Conservation (phyloP, 2,888 invertebrate species). For the Megalurothrips usitatus region DNA sequence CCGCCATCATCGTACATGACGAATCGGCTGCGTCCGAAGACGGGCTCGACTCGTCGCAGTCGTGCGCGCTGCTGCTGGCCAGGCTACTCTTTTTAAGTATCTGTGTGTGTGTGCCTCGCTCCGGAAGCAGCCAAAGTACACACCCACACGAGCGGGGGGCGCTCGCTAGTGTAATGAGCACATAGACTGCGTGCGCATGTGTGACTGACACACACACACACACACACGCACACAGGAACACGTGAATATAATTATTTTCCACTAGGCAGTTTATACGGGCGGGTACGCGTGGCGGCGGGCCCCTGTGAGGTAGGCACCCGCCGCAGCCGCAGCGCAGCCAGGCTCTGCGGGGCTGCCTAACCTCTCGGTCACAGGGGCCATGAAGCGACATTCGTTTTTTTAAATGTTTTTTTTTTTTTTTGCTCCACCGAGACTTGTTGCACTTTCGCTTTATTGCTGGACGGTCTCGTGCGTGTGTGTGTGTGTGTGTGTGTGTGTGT, state of each 20-base stretch:
- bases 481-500: no score
- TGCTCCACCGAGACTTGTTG: no score
- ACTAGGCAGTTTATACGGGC: not conserved
- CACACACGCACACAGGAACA: not conserved
- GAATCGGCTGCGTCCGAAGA: no score
- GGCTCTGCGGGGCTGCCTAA: not conserved
- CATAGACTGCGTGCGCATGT: not conserved
- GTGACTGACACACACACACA: not conserved
- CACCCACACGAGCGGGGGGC: not conserved
- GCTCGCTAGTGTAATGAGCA: not conserved
- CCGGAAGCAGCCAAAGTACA: not conserved
- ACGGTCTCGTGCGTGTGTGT: no score
- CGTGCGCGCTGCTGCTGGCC: not conserved
- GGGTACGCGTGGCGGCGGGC: no score
- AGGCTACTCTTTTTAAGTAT: no score
- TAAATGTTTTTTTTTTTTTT: not conserved
- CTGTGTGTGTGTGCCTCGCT: not conserved
- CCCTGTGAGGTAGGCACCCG: no score
- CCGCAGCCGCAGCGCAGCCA: no score
- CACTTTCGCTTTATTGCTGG: no score
- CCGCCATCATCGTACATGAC: no score
- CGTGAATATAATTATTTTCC: not conserved
- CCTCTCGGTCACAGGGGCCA: not conserved
- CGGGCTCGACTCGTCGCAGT: no score
- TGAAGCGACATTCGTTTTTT: not conserved